Evolutionary conservation across 1,140 invertebrate species (phyloP).

Genomic region (Penaeus indicus): DNA sequence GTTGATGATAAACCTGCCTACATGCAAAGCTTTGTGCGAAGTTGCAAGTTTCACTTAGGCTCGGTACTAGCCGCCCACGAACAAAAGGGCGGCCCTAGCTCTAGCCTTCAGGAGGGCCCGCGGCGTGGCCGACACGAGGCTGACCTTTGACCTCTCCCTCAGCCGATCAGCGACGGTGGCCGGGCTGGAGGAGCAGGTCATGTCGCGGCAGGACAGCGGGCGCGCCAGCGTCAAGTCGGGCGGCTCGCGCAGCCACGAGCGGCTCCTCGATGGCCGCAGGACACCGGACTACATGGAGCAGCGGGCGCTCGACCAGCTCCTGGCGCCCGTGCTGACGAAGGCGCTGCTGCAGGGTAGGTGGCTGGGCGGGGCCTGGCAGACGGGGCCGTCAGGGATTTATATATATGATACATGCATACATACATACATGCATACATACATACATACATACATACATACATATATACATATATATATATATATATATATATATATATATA

Average conservation of each 20-base stretch:
- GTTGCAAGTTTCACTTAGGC: too few relatives aligned
- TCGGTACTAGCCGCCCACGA: not conserved
- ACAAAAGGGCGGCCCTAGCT: not conserved
- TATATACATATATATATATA: too few relatives aligned
- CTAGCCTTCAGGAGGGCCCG: too few relatives aligned
- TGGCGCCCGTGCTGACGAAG: constrained; percentile 68
- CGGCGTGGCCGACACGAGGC: too few relatives aligned
- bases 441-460: too few relatives aligned
- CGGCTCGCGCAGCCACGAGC: constrained; percentile 76
- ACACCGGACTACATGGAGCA: constrained; percentile 69
- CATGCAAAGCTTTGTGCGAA: too few relatives aligned
- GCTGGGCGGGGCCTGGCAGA: not conserved
- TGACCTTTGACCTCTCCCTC: not conserved
- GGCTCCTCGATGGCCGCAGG: constrained; percentile 78
- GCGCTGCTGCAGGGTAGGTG: constrained; percentile 68
- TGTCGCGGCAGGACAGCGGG: constrained; percentile 39
- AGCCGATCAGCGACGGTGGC: constrained; percentile 62
- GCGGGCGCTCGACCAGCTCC: constrained; percentile 69
- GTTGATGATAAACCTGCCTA: too few relatives aligned
- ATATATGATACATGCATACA: too few relatives aligned
- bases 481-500: too few relatives aligned
- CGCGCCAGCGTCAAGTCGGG: constrained; percentile 32
- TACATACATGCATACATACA: too few relatives aligned
- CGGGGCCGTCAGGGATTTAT: not conserved
- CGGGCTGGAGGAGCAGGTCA: constrained; percentile 50